phyloP scores from a whole-genome alignment of 2,113 vertebrate species.

The Cheirogaleus medius region DNA sequence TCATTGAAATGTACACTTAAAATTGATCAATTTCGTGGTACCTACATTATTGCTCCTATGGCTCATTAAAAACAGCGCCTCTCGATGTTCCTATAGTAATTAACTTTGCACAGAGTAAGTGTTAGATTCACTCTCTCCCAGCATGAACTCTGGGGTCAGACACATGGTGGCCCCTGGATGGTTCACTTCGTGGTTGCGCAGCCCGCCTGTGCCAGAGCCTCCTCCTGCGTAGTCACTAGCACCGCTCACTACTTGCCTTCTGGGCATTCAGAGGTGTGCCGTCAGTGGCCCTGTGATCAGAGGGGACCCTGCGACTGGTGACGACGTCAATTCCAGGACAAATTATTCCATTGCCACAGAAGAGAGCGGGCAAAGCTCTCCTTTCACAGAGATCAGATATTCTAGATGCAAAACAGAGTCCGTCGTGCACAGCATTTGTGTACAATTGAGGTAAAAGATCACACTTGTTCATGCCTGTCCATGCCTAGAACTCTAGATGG shows the following conservation, averaged over 20 bases:
- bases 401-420: not conserved
- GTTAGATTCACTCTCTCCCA: not conserved
- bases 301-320: no score
- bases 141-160: no score
- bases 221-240: no score
- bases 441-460: no score
- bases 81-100: not conserved
- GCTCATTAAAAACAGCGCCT: not conserved
- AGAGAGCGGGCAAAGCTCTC: fast-evolving
- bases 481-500: not conserved
- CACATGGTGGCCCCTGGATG: not conserved
- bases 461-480: fast-evolving
- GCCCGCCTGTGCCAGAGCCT: not conserved
- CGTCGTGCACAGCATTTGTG: no score
- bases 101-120: not conserved
- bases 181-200: fast-evolving
- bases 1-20: not conserved
- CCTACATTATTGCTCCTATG: not conserved
- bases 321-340: not conserved
- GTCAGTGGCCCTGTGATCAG: not conserved
- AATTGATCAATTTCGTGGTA: not conserved
- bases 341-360: no score
- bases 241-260: fast-evolving
- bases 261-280: fast-evolving
- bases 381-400: not conserved